Evolutionary conservation across 2,888 invertebrate genomes (phyloP).

Genomic region (Phragmatobia fuliginosa): DNA sequence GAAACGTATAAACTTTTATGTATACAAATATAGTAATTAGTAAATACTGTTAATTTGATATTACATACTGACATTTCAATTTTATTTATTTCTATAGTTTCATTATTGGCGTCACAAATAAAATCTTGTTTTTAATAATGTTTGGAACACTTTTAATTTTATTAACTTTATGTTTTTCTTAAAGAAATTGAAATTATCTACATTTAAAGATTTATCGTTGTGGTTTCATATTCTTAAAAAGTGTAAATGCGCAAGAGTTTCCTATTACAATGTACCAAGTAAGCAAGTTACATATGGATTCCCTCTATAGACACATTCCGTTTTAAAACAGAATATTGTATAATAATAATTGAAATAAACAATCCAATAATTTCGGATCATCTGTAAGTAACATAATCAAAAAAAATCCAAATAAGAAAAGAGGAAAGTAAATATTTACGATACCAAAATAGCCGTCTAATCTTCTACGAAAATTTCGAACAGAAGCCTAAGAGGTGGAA

Average conservation of each 20-base stretch:
- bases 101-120: too few relatives aligned
- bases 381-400: constrained; percentile 27
- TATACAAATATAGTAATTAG: too few relatives aligned
- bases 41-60: too few relatives aligned
- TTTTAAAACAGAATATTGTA: not conserved
- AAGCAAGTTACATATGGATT: not conserved
- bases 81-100: too few relatives aligned
- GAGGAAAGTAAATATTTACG: constrained; percentile 49
- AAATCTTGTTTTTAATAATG: not conserved
- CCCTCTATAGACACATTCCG: not conserved
- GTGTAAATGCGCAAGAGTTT: not conserved
- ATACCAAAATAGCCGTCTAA: constrained; percentile 30
- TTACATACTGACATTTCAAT: too few relatives aligned
- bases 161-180: not conserved
- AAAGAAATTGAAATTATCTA: too few relatives aligned
- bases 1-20: too few relatives aligned
- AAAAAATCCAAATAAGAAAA: constrained; percentile 32
- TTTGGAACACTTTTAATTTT: not conserved
- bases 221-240: not conserved
- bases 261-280: not conserved
- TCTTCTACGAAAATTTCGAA: constrained; percentile 24
- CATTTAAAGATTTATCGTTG: too few relatives aligned
- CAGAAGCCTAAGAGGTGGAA: constrained; percentile 30
- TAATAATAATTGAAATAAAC: not conserved
- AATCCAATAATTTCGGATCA: not conserved